Percentiles rank a stretch among this genome's conserved stretches.
phyloP scores from a whole-genome alignment of 1,140 invertebrate species.

The Sycophaga agraensis region DNA sequence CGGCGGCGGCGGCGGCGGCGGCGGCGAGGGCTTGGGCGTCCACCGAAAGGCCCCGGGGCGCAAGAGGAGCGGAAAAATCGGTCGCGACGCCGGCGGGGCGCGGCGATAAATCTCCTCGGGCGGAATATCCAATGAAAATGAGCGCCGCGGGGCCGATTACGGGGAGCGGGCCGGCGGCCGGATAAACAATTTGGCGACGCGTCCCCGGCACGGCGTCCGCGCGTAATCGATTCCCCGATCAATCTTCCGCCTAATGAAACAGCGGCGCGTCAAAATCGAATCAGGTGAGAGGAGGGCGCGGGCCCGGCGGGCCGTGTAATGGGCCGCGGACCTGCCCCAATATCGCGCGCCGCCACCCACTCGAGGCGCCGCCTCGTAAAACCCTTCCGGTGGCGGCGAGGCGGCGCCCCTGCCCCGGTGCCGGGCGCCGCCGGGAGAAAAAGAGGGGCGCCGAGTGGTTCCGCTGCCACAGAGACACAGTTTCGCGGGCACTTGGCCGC shows the following conservation, averaged over 20 bases:
- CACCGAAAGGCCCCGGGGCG: no score
- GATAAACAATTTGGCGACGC: conserved; percentile 19
- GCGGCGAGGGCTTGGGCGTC: no score
- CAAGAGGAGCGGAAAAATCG: neutral
- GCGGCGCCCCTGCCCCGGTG: conserved; percentile 10
- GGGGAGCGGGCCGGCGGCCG: neutral
- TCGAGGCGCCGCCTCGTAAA: neutral
- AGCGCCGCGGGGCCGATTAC: conserved; percentile 12
- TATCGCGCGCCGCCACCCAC: conserved; percentile 13
- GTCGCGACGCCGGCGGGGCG: neutral
- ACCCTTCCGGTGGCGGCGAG: no score
- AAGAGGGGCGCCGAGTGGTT: conserved; percentile 27
- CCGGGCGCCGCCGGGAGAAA: conserved; percentile 15
- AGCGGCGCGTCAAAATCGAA: conserved; percentile 24
- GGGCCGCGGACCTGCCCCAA: conserved; percentile 23
- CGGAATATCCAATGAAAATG: conserved; percentile 18
- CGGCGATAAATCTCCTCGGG: conserved; percentile 14
- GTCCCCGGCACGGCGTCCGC: neutral
- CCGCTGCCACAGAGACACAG: conserved; percentile 50
- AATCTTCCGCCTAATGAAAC: conserved; percentile 27
- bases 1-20: no score
- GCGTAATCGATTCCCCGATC: conserved; percentile 21
- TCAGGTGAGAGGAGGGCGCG: neutral
- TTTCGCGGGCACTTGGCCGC: no score
- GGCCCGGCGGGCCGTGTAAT: conserved; percentile 7